phyloP scores from a whole-genome alignment of 1,140 invertebrate genomes.

The Watersipora subatra region DNA sequence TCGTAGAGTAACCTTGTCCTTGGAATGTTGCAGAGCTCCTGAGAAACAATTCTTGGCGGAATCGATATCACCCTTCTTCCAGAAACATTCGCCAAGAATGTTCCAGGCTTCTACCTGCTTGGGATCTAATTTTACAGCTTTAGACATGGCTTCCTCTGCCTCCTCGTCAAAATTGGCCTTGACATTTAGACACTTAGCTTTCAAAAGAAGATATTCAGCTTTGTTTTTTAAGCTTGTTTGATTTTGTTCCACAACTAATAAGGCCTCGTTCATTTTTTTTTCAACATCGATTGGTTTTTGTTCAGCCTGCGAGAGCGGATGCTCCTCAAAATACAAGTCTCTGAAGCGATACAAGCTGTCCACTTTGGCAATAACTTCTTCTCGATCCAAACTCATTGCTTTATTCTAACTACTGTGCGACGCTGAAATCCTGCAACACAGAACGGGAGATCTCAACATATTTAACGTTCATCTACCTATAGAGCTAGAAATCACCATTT shows the following conservation, averaged over 20 bases:
- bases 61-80: conserved; percentile 67
- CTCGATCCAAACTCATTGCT: background rate
- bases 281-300: conserved; percentile 54
- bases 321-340: conserved; percentile 64
- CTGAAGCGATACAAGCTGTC: conserved; percentile 54
- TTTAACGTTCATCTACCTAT: no score
- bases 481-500: no score
- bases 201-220: conserved; percentile 58
- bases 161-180: conserved; percentile 52
- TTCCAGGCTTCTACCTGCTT: conserved; percentile 73
- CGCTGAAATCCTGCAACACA: no score
- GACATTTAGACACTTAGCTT: conserved; percentile 63
- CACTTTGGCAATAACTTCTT: conserved; percentile 28
- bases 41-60: conserved; percentile 73
- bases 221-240: conserved; percentile 33
- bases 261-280: conserved; percentile 50
- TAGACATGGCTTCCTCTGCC: conserved; percentile 59
- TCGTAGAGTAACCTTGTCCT: conserved; percentile 62
- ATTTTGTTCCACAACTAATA: conserved; percentile 49
- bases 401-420: background rate
- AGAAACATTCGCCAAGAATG: conserved; percentile 74
- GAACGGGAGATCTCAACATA: no score
- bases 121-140: conserved; percentile 71
- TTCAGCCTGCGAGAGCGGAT: conserved; percentile 53
- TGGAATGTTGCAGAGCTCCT: conserved; percentile 64